phyloP scores from a whole-genome alignment of 2,113 vertebrate genomes.

The Leucopsar rothschildi region DNA sequence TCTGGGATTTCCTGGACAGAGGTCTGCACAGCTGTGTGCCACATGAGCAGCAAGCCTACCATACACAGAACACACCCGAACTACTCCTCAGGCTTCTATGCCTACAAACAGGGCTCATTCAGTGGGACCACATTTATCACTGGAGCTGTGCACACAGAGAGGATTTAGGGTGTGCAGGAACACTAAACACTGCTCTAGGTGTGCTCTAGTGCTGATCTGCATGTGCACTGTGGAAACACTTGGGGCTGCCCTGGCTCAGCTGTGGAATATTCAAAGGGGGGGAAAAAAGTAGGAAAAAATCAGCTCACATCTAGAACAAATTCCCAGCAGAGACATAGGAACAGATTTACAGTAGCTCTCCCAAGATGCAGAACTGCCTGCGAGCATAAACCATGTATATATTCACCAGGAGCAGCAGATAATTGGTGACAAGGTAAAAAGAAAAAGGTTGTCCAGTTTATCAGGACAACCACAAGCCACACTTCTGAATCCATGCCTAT shows the following conservation, averaged over 20 bases:
- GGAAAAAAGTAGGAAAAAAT: background rate
- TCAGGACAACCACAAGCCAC: background rate
- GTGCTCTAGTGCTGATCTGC: background rate
- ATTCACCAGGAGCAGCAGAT: background rate
- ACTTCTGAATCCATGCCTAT: background rate
- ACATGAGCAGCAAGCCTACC: background rate
- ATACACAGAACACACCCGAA: background rate
- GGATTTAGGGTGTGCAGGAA: background rate
- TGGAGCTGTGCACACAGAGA: accelerated
- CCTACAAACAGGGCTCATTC: background rate
- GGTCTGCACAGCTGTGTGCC: background rate
- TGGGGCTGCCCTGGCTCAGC: background rate
- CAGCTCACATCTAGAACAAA: background rate
- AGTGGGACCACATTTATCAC: accelerated
- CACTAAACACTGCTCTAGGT: background rate
- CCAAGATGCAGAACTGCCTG: background rate
- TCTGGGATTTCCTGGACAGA: background rate
- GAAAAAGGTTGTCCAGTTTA: background rate
- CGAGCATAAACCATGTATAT: background rate
- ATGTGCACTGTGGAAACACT: background rate
- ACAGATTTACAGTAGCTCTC: background rate
- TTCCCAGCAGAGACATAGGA: background rate
- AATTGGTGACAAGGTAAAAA: background rate
- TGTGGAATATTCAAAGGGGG: background rate
- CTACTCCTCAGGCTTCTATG: background rate